These are phyloP conservation scores for Allygus modestus DNA, from an alignment of 2,888 invertebrate species.

Conservation along the genomic window DNA sequence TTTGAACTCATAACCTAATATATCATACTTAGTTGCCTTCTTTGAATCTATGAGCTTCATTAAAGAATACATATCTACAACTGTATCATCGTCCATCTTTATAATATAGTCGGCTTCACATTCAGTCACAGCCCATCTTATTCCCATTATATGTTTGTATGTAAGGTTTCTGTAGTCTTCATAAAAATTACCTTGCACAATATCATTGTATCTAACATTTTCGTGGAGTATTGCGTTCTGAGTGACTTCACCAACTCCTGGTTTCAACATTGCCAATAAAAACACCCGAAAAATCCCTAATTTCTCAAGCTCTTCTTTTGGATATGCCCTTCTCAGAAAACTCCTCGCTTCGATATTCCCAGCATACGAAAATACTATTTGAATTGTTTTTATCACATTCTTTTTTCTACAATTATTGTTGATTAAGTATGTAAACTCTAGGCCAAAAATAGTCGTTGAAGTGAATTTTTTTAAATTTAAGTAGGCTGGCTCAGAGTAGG, in stretches of 20 bases:
- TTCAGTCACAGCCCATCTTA: constrained; percentile 83
- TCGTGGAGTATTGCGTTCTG: constrained; percentile 81
- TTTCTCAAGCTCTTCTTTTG: constrained; percentile 77
- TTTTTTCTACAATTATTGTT: constrained; percentile 34
- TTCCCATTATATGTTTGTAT: constrained; percentile 89
- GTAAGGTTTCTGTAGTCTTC: constrained; percentile 90
- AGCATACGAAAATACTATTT: constrained; percentile 86
- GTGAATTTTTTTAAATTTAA: neutral
- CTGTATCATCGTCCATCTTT: constrained; percentile 90
- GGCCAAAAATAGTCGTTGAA: constrained; percentile 3
- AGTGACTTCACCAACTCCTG: constrained; percentile 72
- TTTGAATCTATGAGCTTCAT: constrained; percentile 73
- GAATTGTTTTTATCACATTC: constrained; percentile 64
- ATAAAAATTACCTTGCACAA: constrained; percentile 86
- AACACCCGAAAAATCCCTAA: constrained; percentile 83
- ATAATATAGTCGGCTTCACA: constrained; percentile 83
- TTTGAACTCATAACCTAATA: constrained; percentile 84
- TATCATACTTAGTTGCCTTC: constrained; percentile 70
- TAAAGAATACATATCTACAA: constrained; percentile 82
- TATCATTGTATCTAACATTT: constrained; percentile 80
- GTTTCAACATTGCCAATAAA: constrained; percentile 81
- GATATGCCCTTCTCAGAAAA: constrained; percentile 83
- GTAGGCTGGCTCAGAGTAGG: too few species aligned
- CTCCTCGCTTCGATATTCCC: constrained; percentile 84
- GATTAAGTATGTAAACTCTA: constrained; percentile 33